Evolutionary conservation across 1,140 invertebrate genomes (phyloP).

Genomic region (Drosophila murphyi): DNA sequence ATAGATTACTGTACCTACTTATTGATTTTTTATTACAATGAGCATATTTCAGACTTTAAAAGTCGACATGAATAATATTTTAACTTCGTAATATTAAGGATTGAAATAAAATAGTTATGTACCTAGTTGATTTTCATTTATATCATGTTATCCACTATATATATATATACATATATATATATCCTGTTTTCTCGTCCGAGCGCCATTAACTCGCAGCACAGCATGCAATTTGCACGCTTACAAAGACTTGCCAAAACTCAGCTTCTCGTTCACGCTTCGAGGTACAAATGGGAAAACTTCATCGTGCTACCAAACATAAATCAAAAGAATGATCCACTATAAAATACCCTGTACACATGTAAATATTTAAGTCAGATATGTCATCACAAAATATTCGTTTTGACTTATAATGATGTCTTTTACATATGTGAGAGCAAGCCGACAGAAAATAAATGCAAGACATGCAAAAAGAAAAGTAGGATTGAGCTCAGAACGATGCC

Average conservation of each 20-base stretch:
- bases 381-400: not conserved
- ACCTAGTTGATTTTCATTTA: not conserved
- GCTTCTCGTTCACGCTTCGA: constrained; percentile 67
- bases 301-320: not conserved
- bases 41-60: too few species aligned
- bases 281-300: constrained; percentile 32
- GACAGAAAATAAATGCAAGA: not conserved
- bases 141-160: not conserved
- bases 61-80: too few species aligned
- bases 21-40: too few species aligned
- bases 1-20: not conserved
- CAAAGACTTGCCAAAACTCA: constrained; percentile 78
- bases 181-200: constrained; percentile 38
- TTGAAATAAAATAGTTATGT: not conserved
- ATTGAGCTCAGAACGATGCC: not conserved
- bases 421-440: not conserved
- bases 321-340: constrained; percentile 1
- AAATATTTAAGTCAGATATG: not conserved
- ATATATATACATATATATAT: not conserved
- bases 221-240: constrained; percentile 79
- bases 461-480: not conserved
- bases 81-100: too few species aligned
- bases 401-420: not conserved
- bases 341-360: constrained; percentile 8
- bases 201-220: constrained; percentile 79